Base-by-base conservation (phyloP, 2,113 vertebrate species). In the Maccullochella peelii region DNA sequence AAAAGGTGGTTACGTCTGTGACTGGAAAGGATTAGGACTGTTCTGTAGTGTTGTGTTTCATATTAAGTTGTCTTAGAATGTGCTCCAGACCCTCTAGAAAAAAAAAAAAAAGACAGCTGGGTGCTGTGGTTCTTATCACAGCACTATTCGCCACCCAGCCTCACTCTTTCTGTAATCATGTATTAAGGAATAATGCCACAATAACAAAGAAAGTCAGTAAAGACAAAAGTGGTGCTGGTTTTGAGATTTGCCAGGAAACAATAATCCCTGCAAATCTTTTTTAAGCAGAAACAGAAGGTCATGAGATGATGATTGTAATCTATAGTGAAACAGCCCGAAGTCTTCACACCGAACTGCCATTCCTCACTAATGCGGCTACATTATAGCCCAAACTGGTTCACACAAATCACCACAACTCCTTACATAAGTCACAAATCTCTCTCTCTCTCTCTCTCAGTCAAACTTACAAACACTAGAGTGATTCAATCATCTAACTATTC, bases 401-500 rank as follows among this genome's bases (percentile, higher is more conserved):
- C 76, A 80, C 54, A 71, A 74, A 77, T 80, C 68, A 76, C 50
- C 23, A n/a, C 38, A 83, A 72, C 44, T 72, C 54, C 79, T 78
- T 65, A 67, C 42, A 57, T 66, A 82, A 80, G 55, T 76, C 57
- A 42, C 42, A 86, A 12, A 73, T 14, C 33, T 36, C 63, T 65
- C 33, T 27, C 38, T 36, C 6, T 38, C 36, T 47, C 11, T 25
- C 9, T 49, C 44, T 42, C 50, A 52, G 21, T 58, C 42, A 78
- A 62, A 82, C 16, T 59, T 55, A 74, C n/a, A 68, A 72, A 70
- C 25, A 66, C 40, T 36, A 77, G 30, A n/a, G 5, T 68, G 69
- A 77, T 71, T 86, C 25, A 73, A 73, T 80, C 73, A 11, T 69
- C 30, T 12, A 70, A 77, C 50, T 78, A 83, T 87, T 77, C 61